Evolutionary conservation across 2,113 vertebrate genomes (phyloP).

Genomic region (Psammodynastes pulverulentus): DNA sequence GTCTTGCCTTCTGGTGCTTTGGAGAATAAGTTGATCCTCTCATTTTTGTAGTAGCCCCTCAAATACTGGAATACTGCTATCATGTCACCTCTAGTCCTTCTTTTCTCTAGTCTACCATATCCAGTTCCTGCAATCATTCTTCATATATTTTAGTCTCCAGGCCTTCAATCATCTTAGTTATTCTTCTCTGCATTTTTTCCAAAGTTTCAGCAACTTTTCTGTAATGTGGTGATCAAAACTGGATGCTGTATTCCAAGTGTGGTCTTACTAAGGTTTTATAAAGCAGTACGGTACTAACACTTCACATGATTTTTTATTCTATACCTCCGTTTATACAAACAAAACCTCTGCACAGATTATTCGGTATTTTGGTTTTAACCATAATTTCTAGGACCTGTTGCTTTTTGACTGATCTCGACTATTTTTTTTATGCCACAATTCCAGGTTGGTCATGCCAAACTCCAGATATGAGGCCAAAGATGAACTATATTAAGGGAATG

Average conservation of each 20-base stretch:
- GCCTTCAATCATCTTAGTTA: background rate
- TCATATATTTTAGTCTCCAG: background rate
- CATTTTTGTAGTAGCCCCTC: background rate
- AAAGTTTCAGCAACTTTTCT: background rate
- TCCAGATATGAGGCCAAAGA: background rate
- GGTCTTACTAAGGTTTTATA: background rate
- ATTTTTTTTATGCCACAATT: background rate
- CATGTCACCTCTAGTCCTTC: background rate
- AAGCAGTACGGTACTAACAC: background rate
- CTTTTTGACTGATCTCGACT: background rate
- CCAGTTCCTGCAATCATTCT: background rate
- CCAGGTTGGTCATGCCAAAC: background rate
- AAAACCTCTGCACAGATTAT: background rate
- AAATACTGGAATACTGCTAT: background rate
- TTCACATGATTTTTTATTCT: background rate
- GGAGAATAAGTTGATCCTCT: background rate
- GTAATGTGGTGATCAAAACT: background rate
- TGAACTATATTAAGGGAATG: background rate
- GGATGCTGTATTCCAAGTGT: background rate
- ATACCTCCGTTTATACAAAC: background rate
- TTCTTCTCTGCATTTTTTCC: background rate
- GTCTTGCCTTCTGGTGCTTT: background rate
- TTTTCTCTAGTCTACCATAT: background rate
- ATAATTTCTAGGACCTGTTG: background rate
- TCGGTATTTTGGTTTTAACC: background rate